Percentiles rank a stretch among this genome's conserved stretches.
Conservation (phyloP, 2,797 vertebrate species). For the Hydrolagus colliei region DNA sequence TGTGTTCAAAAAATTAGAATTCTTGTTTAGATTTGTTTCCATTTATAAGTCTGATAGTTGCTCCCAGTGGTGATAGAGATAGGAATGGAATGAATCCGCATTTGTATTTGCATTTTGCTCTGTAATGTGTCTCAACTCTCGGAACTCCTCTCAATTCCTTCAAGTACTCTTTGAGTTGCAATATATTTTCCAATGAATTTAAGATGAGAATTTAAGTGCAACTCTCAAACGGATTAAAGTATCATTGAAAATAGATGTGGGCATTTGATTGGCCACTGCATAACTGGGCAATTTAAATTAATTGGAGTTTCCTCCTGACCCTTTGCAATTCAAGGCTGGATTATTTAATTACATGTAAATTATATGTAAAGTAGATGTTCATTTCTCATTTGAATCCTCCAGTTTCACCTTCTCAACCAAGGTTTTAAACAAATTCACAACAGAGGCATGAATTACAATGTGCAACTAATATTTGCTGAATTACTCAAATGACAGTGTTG, state of each 20-base stretch:
- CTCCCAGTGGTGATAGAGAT: neutral
- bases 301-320: neutral
- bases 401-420: neutral
- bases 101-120: neutral
- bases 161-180: neutral
- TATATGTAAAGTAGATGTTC: neutral
- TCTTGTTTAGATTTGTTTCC: neutral
- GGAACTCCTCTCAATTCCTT: neutral
- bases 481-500: neutral
- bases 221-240: neutral
- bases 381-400: neutral
- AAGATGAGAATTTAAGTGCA: neutral
- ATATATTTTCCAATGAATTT: slow-evolving; percentile 8
- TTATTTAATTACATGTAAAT: neutral
- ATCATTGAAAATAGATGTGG: neutral
- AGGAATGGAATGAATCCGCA: neutral
- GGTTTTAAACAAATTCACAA: no score
- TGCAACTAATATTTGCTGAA: neutral
- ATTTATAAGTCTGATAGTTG: neutral
- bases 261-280: neutral
- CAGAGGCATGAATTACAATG: neutral
- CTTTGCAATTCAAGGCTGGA: neutral
- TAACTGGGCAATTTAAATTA: neutral
- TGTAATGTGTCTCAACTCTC: neutral
- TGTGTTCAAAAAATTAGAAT: neutral